Conservation (phyloP, 2,113 vertebrate genomes). For the Eleginops maclovinus region DNA sequence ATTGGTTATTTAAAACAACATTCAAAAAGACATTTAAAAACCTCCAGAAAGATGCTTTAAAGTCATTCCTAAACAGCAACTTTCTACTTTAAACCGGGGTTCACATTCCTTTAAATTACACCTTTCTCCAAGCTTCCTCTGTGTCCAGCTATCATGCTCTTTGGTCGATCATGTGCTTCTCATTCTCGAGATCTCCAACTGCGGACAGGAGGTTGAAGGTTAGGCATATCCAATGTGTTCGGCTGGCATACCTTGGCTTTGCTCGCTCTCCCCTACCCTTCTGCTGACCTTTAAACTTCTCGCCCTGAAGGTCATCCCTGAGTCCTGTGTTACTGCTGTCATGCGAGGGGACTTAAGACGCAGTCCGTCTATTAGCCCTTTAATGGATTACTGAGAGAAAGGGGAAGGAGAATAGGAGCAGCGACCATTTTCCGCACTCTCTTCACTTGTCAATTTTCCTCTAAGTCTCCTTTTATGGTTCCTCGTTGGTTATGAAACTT, state of each 20-base stretch:
- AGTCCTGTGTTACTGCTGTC: conserved; percentile 50
- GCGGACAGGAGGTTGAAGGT: conserved; percentile 48
- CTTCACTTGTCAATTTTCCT: not conserved
- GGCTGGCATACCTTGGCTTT: conserved; percentile 47
- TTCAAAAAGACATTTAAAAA: too few species aligned
- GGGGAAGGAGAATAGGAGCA: conserved; percentile 11
- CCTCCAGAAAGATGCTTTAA: too few species aligned
- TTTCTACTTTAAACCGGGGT: not conserved
- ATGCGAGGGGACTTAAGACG: conserved; percentile 50
- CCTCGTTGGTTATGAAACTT: not conserved
- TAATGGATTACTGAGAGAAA: conserved; percentile 41
- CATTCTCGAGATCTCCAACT: conserved; percentile 33
- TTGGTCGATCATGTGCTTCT: conserved; percentile 43
- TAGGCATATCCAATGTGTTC: conserved; percentile 60
- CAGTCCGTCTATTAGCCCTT: conserved; percentile 39
- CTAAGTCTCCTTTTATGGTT: not conserved
- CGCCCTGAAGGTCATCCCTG: conserved; percentile 67
- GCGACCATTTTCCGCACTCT: conserved; percentile 6
- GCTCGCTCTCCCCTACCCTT: conserved; percentile 43
- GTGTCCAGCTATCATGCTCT: conserved; percentile 40
- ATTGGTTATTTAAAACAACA: not conserved
- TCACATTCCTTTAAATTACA: conserved; percentile 17
- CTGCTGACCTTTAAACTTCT: conserved; percentile 73
- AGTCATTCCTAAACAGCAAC: not conserved
- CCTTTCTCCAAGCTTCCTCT: not conserved